Conservation (phyloP, 2,113 vertebrate genomes). For the Periophthalmus modestus region DNA sequence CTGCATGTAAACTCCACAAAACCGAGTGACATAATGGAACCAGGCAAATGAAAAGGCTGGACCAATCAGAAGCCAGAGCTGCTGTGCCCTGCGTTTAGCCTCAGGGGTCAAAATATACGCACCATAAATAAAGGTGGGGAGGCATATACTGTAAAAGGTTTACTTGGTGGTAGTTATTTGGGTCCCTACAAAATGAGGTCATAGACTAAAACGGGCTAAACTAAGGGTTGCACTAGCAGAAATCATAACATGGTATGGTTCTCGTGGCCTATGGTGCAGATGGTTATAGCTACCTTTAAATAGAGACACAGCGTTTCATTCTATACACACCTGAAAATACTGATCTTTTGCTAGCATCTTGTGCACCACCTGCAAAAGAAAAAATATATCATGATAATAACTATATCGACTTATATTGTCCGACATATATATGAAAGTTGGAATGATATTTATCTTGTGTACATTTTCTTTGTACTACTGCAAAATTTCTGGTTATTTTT, state of each 20-base stretch:
- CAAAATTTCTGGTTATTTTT: no score
- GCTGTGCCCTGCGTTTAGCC: slow-evolving; percentile 57
- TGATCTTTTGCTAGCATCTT: slow-evolving; percentile 75
- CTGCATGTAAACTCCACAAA: slow-evolving; percentile 62
- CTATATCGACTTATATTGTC: no score
- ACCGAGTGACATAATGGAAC: slow-evolving; percentile 77
- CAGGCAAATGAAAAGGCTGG: slow-evolving; percentile 31
- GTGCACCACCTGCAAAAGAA: slow-evolving; percentile 60
- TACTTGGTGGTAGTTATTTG: slow-evolving; percentile 53
- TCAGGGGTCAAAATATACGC: slow-evolving; percentile 56
- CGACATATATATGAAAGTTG: no score
- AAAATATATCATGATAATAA: no score
- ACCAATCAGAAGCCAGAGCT: slow-evolving; percentile 50
- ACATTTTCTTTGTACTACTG: no score
- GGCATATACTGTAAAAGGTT: slow-evolving; percentile 45
- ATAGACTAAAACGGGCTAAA: slow-evolving; percentile 52
- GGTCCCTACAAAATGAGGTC: slow-evolving; percentile 62
- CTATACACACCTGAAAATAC: slow-evolving; percentile 79
- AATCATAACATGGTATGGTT: slow-evolving; percentile 3
- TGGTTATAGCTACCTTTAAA: neutral
- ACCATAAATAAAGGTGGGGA: slow-evolving; percentile 66
- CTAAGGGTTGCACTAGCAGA: slow-evolving; percentile 32
- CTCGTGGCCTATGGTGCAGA: neutral
- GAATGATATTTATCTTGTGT: no score
- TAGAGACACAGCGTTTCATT: neutral